phyloP scores from a whole-genome alignment of 2,888 invertebrate species.

The Osmoderma eremita region DNA sequence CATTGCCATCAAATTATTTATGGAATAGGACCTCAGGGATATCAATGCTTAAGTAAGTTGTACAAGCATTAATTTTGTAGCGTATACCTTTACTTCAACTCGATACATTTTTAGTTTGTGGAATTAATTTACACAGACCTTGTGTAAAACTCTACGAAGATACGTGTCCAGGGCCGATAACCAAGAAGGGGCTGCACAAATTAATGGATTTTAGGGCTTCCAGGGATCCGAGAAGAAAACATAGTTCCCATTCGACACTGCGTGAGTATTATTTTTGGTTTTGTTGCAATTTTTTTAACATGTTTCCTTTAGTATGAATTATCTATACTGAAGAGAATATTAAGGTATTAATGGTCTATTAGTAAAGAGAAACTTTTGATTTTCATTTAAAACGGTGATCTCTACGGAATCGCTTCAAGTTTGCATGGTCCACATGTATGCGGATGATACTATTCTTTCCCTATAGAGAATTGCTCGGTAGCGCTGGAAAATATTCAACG shows the following conservation, averaged over 20 bases:
- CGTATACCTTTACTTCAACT: slow-evolving; percentile 4
- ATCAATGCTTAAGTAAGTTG: slow-evolving; percentile 86
- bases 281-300: too few species aligned
- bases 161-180: slow-evolving; percentile 62
- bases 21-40: slow-evolving; percentile 97
- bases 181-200: slow-evolving; percentile 59
- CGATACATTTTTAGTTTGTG: slow-evolving; percentile 55
- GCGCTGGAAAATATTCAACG: too few species aligned
- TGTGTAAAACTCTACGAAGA: slow-evolving; percentile 63
- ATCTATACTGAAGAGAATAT: too few species aligned
- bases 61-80: not conserved
- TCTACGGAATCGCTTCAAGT: too few species aligned
- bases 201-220: slow-evolving; percentile 59
- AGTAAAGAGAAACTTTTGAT: too few species aligned
- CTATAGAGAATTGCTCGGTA: too few species aligned
- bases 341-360: too few species aligned
- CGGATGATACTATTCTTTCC: too few species aligned
- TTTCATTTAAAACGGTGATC: too few species aligned
- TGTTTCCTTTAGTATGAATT: too few species aligned
- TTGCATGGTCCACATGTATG: too few species aligned
- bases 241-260: slow-evolving; percentile 62
- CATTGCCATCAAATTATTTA: slow-evolving; percentile 92
- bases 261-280: slow-evolving; percentile 60
- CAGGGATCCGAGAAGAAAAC: slow-evolving; percentile 62
- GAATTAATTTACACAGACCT: slow-evolving; percentile 61